Base-by-base conservation (phyloP, 2,113 vertebrate species). In the Hippolais icterina region DNA sequence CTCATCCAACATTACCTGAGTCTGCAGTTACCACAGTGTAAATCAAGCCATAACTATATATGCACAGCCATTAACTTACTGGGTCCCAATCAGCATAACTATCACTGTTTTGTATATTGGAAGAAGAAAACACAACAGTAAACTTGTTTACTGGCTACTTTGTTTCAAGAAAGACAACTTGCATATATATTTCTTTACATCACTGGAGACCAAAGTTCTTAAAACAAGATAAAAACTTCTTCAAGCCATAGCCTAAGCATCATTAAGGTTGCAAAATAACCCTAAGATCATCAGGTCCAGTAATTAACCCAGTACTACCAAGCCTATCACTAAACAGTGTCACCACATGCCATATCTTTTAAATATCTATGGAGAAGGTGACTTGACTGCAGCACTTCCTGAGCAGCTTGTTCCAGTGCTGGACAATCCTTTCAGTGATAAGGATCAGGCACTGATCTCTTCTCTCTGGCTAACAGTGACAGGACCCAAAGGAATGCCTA, bases 401-500 rank as follows among this genome's bases (percentile, higher is more conserved):
- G 3, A 53, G 39, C 64, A 78, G 39, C 54, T 46, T 28, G 28
- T 78, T 69, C 33, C 54, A 69, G 33, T 23, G 39, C 39, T 69
- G 47, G 8, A 70, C 31, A 61, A 69, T 28, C 39, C 39, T 33
- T 69, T 15, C 0, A 2, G 27, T 23, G 53, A 52, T 66, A 50
- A 76, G 22, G 27, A 14, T 19, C 6, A 42, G 25, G 21, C 31
- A 31, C 25, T 42, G 52, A 52, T 59, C 27, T 66, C 18, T 56
- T 50, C 35, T 56, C 37, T 52, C 37, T 59, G 28, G 33, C 0
- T 0, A 39, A 23, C 37, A 66, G 23, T 29, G 46, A n/a, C 33
- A 46, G 53, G 24, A 33, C 11, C 16, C 0, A 0, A 74, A 15
- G 19, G 4, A 59, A 44, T 11, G 15, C 60, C 37, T 29, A 8